Evolutionary conservation across 2,888 invertebrate genomes (phyloP).

Genomic region (Diarsia rubi): DNA sequence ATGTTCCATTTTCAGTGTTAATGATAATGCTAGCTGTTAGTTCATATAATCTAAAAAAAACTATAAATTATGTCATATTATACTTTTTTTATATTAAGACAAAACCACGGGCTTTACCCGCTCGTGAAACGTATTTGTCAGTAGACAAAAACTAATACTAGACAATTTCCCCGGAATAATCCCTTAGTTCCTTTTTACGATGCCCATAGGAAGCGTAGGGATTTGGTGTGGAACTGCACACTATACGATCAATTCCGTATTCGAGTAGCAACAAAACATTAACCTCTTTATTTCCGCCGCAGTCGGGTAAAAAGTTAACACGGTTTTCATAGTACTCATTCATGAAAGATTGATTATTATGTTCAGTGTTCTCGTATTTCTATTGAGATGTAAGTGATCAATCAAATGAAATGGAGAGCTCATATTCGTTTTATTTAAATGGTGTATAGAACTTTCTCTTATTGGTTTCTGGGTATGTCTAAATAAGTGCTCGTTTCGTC

Average conservation of each 20-base stretch:
- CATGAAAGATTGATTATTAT: constrained; percentile 33
- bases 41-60: constrained; percentile 1
- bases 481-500: constrained; percentile 26
- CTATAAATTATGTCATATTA: no score
- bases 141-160: constrained; percentile 35
- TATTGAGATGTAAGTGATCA: constrained; percentile 31
- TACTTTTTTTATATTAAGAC: constrained; percentile 28
- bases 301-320: constrained; percentile 23
- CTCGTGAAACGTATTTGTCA: constrained; percentile 51
- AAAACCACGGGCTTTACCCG: constrained; percentile 4
- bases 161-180: constrained; percentile 45
- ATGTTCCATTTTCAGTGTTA: no score
- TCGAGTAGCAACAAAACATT: constrained; percentile 33
- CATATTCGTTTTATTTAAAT: constrained; percentile 49
- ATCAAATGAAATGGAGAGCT: constrained; percentile 39
- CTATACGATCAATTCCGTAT: constrained; percentile 21
- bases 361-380: constrained; percentile 10
- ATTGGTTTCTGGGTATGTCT: constrained; percentile 3
- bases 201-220: constrained; percentile 41
- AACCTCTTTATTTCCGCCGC: neutral
- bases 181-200: constrained; percentile 51
- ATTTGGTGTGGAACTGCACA: constrained; percentile 23
- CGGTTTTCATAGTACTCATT: constrained; percentile 22
- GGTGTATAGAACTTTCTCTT: constrained; percentile 48
- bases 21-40: no score